Evolutionary conservation across 2,113 vertebrate genomes (phyloP).

Genomic region (Triplophysa dalaica): DNA sequence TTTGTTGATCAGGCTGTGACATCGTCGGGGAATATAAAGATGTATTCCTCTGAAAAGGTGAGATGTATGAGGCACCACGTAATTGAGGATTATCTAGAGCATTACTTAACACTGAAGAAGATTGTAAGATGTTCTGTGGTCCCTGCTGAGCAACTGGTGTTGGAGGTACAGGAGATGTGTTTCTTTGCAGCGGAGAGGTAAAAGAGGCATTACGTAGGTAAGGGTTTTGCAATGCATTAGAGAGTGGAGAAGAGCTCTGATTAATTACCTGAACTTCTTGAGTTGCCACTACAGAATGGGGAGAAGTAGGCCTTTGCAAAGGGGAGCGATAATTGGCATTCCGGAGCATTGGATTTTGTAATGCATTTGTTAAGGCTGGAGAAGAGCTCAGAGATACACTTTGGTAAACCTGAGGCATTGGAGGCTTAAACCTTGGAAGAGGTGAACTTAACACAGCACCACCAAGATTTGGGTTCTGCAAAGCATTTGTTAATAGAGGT

Average conservation of each 20-base stretch:
- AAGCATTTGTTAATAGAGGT: constrained; percentile 66
- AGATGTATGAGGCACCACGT: constrained; percentile 45
- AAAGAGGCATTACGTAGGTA: constrained; percentile 51
- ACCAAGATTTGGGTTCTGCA: constrained; percentile 60
- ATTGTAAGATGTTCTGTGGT: constrained; percentile 12
- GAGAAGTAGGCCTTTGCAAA: constrained; percentile 48
- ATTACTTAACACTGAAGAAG: constrained; percentile 41
- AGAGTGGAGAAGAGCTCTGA: constrained; percentile 36
- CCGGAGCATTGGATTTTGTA: constrained; percentile 51
- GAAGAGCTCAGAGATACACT: constrained; percentile 32
- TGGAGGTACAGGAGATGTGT: constrained; percentile 37
- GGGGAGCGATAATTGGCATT: constrained; percentile 53
- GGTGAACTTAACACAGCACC: constrained; percentile 44
- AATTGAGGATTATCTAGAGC: constrained; percentile 48
- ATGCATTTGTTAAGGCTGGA: constrained; percentile 41
- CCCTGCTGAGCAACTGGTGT: constrained; percentile 33
- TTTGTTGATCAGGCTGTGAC: constrained; percentile 45
- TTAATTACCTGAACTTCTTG: constrained; percentile 43
- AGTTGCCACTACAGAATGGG: constrained; percentile 46
- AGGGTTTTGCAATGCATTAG: constrained; percentile 51
- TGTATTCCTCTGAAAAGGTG: constrained; percentile 41
- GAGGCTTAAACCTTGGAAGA: constrained; percentile 51
- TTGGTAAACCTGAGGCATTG: constrained; percentile 46
- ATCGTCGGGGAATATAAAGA: constrained; percentile 25
- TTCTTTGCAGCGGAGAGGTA: constrained; percentile 47